phyloP scores from a whole-genome alignment of 2,888 invertebrate species.

The Nymphalis polychloros region DNA sequence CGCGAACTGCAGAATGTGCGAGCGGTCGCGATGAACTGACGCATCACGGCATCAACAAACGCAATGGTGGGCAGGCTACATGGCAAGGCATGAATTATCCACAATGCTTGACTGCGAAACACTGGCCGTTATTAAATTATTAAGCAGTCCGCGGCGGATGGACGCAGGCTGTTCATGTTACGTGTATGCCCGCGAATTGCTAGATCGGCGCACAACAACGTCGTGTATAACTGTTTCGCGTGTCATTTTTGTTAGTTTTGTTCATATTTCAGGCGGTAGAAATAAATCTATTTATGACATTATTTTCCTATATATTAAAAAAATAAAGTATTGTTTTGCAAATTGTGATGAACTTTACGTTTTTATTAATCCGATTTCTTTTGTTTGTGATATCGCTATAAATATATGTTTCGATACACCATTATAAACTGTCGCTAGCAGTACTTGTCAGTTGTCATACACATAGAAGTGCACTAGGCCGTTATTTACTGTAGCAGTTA shows the following conservation, averaged over 20 bases:
- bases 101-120: constrained; percentile 60
- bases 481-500: not conserved
- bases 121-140: constrained; percentile 68
- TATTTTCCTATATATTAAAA: too few relatives aligned
- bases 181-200: constrained; percentile 6
- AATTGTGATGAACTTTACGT: too few relatives aligned
- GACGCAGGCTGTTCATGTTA: constrained; percentile 28
- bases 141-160: constrained; percentile 53
- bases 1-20: constrained; percentile 56
- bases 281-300: not conserved
- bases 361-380: too few relatives aligned
- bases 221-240: not conserved
- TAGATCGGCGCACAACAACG: not conserved
- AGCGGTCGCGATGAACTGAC: constrained; percentile 52
- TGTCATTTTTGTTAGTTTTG: not conserved
- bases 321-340: too few relatives aligned
- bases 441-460: not conserved
- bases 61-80: constrained; percentile 53
- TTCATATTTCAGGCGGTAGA: constrained; percentile 1
- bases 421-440: not conserved
- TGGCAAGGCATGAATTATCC: constrained; percentile 64
- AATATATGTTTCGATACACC: constrained; percentile 2
- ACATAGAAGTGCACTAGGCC: not conserved
- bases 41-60: constrained; percentile 55
- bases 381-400: not conserved